Percentiles rank a stretch among this genome's conserved stretches.
phyloP scores from a whole-genome alignment of 1,140 invertebrate genomes.

The Monomorium pharaonis region DNA sequence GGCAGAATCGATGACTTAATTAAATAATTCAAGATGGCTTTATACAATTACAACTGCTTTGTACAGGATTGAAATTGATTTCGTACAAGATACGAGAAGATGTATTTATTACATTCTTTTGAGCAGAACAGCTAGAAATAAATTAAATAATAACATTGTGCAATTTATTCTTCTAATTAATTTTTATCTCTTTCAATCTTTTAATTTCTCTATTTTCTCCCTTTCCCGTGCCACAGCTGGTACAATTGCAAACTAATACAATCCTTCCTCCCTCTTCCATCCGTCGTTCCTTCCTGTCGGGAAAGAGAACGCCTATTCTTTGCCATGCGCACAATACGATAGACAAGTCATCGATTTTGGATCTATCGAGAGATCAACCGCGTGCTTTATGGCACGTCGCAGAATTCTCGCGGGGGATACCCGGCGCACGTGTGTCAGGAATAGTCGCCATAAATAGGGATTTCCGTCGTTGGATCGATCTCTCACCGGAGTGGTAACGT shows the following conservation, averaged over 20 bases:
- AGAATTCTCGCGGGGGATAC: slow-evolving; percentile 51
- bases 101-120: background rate
- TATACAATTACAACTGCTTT: background rate
- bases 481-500: slow-evolving; percentile 37
- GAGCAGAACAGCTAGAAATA: background rate
- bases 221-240: background rate
- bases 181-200: background rate
- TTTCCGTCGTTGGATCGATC: slow-evolving; percentile 59
- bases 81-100: background rate
- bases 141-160: background rate
- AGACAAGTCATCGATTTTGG: slow-evolving; percentile 58
- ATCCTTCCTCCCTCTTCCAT: background rate
- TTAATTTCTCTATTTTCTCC: background rate
- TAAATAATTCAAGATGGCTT: background rate
- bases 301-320: background rate
- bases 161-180: background rate
- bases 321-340: background rate
- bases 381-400: slow-evolving; percentile 62
- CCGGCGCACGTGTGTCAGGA: slow-evolving; percentile 64
- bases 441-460: slow-evolving; percentile 77
- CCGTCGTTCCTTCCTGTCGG: background rate
- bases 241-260: background rate
- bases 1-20: background rate
- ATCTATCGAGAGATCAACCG: slow-evolving; percentile 60
- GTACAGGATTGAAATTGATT: too few species aligned